phyloP scores from a whole-genome alignment of 2,888 invertebrate species.

The Euclidia mi region DNA sequence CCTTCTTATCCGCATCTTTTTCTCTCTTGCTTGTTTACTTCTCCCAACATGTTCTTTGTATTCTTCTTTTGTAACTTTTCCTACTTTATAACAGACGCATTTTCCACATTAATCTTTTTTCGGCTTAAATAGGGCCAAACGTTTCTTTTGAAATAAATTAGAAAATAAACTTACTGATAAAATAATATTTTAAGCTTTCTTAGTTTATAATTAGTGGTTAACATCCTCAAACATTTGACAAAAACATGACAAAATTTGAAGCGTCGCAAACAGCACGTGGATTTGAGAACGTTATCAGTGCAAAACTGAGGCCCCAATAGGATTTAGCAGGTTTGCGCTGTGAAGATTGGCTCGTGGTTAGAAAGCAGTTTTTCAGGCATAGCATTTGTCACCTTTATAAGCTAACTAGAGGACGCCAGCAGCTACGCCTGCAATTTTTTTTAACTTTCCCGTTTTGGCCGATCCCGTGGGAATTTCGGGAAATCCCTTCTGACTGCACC shows the following conservation, averaged over 20 bases:
- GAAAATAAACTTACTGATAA: background rate
- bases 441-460: too few species aligned
- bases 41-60: conserved; percentile 3
- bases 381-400: too few species aligned
- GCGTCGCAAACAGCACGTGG: background rate
- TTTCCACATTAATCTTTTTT: conserved; percentile 19
- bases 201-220: background rate
- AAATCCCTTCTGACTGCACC: too few species aligned
- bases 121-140: conserved; percentile 12
- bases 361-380: too few species aligned
- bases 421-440: too few species aligned
- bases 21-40: conserved; percentile 5
- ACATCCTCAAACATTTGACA: background rate
- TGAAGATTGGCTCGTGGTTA: too few species aligned
- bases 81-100: conserved; percentile 5
- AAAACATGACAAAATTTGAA: background rate
- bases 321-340: too few species aligned
- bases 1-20: conserved; percentile 2
- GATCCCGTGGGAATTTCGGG: too few species aligned
- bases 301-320: background rate
- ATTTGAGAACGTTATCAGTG: background rate
- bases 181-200: background rate
- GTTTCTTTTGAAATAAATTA: conserved; percentile 6
- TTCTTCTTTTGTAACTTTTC: conserved; percentile 2
- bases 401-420: too few species aligned